A percentile compares a stretch with the other conserved stretches of the same genome.
These are phyloP conservation scores for Xenopus petersii DNA, from an alignment of 2,797 vertebrate genomes.

Conservation along the genomic window DNA sequence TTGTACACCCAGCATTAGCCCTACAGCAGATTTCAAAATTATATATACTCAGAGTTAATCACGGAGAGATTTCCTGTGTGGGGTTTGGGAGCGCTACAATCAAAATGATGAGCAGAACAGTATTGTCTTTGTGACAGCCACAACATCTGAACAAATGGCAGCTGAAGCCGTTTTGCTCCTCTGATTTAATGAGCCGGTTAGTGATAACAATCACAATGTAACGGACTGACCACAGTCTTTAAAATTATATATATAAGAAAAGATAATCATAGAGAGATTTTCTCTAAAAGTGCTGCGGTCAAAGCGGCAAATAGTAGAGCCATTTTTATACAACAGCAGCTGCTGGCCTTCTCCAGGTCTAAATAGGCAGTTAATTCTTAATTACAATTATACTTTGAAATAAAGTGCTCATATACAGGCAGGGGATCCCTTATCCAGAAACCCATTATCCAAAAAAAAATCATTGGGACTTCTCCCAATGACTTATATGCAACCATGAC, in stretches of 20 bases:
- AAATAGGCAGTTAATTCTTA: no score
- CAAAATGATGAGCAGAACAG: background rate
- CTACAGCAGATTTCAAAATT: background rate
- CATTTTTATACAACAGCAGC: no score
- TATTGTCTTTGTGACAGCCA: background rate
- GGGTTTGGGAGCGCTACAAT: background rate
- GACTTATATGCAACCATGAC: no score
- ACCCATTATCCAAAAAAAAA: no score
- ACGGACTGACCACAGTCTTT: background rate
- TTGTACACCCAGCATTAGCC: background rate
- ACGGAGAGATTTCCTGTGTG: background rate
- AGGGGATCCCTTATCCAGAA: no score
- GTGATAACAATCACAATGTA: background rate
- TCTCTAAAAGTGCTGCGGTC: background rate
- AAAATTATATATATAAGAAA: background rate
- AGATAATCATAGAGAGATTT: slow-evolving; percentile 2
- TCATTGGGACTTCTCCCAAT: no score
- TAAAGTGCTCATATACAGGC: no score
- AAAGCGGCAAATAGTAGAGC: no score
- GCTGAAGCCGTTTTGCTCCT: background rate
- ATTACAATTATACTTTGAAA: no score
- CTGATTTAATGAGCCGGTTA: background rate
- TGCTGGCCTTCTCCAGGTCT: no score
- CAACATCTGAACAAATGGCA: background rate
- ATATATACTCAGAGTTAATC: background rate